A percentile compares a stretch with the other conserved stretches of the same genome.
phyloP scores from a whole-genome alignment of 2,888 invertebrate genomes.

The Dolomedes plantarius region DNA sequence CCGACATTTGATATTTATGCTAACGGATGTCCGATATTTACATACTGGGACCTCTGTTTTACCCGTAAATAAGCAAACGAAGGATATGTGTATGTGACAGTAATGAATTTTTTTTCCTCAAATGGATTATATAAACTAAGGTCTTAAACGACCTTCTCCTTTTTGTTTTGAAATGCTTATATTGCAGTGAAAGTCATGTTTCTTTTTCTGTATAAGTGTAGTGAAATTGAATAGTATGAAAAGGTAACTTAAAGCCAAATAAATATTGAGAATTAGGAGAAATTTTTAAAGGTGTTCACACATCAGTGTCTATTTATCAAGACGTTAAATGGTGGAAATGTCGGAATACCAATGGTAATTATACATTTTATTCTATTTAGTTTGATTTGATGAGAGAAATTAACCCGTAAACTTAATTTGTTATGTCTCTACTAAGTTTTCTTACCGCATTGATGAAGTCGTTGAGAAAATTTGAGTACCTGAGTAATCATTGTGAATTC shows the following conservation, averaged over 20 bases:
- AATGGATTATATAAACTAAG: constrained; percentile 21
- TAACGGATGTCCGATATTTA: neutral
- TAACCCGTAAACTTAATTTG: no score
- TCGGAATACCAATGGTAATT: constrained; percentile 70
- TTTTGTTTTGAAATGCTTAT: neutral
- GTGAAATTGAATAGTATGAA: neutral
- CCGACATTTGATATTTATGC: neutral
- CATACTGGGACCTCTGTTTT: neutral
- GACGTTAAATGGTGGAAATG: constrained; percentile 68
- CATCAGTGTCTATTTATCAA: constrained; percentile 29
- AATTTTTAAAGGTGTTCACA: constrained; percentile 39
- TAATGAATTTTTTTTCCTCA: neutral
- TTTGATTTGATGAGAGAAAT: neutral
- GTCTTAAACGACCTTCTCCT: neutral
- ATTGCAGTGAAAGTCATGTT: neutral
- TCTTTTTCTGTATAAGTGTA: neutral
- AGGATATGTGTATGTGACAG: neutral
- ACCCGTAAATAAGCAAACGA: neutral
- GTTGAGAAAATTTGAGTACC: neutral
- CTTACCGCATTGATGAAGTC: neutral
- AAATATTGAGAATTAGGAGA: neutral
- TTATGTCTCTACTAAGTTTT: neutral
- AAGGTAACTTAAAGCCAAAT: neutral
- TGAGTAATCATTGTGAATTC: no score
- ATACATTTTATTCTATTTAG: neutral